These are phyloP conservation scores for Anas platyrhynchos DNA, from an alignment of 2,113 vertebrate species.

Conservation along the genomic window DNA sequence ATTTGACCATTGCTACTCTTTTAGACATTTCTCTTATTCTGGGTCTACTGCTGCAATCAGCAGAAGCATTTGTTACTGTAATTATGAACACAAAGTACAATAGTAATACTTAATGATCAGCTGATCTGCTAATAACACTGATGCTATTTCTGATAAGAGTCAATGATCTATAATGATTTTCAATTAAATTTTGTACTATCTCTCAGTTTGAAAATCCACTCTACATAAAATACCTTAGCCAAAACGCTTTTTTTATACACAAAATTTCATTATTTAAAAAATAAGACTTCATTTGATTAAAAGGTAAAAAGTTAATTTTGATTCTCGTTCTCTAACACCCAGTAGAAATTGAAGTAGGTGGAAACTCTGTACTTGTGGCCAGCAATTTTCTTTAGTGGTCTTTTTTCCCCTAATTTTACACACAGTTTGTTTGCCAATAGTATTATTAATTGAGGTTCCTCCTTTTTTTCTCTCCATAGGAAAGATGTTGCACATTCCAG, in stretches of 20 bases:
- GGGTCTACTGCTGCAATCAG: not conserved
- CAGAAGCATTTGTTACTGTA: not conserved
- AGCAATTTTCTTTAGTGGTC: not conserved
- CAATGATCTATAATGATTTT: not conserved
- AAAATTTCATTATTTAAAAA: not conserved
- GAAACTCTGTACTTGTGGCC: not conserved
- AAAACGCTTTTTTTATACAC: rapidly evolving
- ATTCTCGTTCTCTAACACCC: not conserved
- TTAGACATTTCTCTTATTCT: not conserved
- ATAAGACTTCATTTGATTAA: not conserved
- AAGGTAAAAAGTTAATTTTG: not conserved
- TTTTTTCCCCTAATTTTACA: not conserved
- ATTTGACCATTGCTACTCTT: not conserved
- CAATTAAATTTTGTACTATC: not conserved
- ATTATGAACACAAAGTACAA: not conserved
- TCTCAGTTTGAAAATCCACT: not conserved
- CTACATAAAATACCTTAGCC: too few species aligned
- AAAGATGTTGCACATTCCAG: not conserved
- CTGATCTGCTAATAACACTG: not conserved
- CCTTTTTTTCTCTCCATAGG: not conserved
- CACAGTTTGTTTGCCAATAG: not conserved
- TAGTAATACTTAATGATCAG: not conserved
- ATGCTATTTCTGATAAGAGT: not conserved
- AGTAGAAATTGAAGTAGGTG: not conserved
- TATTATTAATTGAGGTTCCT: not conserved